Evolutionary conservation across 2,797 vertebrate species (phyloP), one percentile per base, ranked within the genome.

Genomic region (Phrynocephalus forsythii): DNA sequence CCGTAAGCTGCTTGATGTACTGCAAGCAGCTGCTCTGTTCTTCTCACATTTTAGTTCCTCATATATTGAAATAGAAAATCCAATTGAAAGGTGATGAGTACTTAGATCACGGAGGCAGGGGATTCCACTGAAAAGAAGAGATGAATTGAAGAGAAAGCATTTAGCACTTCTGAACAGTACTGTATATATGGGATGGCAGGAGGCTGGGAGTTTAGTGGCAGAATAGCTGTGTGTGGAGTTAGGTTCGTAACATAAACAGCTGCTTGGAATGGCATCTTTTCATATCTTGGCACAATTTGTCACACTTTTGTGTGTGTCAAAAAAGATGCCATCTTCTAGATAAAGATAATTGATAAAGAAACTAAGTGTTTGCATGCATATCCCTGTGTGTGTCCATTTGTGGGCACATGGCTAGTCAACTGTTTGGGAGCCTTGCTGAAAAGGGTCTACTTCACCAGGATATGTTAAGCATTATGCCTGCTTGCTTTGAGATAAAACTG

Each of bases 41-140:
- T 76, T 84, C 71, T 75, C 60, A 81, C 26, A 56, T 88, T 80
- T 69, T 76, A 18, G 9, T 22, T 16, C 30, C 26, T 38, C 16
- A 67, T 75, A 68, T 26, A 85, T 20, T 30, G 83, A 84, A 81
- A 28, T 52, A 69, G 24, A 79, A 78, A 69, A 84, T 68, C 77
- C 69, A 84, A 30, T 60, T 88, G 69, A 82, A 84, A 81, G 63
- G 78, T 68, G 69, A 81, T 71, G 80, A 81, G 83, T 76, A 11
- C 30, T 81, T 85, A 68, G 71, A 60, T 77, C 68, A 81, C 63
- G 1, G 16, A 82, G 20, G 28, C 3, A 56, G 33, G 33, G 7
- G 33, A 63, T 60, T 79, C 33, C 38, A 73, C n/a, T 28, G 76
- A 44, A 48, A 82, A 63, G 24, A 52, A 82, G 60, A 18, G 85